Percentiles rank a stretch among this genome's conserved stretches.
Evolutionary conservation across 2,888 invertebrate genomes (phyloP).

Genomic region (Conistra vaccinii): DNA sequence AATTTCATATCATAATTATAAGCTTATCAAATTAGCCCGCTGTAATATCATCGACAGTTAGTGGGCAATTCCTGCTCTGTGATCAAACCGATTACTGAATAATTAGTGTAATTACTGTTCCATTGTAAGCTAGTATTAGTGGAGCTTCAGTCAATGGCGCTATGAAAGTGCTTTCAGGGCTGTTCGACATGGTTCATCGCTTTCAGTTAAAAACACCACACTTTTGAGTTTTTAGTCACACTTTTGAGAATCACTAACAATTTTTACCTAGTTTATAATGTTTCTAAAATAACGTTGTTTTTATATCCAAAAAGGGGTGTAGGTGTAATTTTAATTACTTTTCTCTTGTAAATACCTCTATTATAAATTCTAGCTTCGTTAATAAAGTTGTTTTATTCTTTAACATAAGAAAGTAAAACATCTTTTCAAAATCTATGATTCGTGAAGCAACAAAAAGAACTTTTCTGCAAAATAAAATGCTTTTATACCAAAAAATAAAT

Average conservation of each 20-base stretch:
- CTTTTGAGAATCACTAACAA: neutral
- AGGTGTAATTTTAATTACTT: neutral
- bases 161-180: neutral
- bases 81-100: conserved; percentile 21
- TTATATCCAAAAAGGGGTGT: neutral
- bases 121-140: conserved; percentile 7
- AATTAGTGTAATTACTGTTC: conserved; percentile 19
- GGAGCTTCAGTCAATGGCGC: neutral
- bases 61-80: conserved; percentile 8
- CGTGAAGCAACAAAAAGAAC: neutral
- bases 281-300: neutral
- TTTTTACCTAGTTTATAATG: neutral
- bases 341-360: neutral
- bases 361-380: neutral
- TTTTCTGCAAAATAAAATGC: neutral
- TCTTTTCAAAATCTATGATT: neutral
- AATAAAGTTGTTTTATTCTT: neutral
- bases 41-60: conserved; percentile 27
- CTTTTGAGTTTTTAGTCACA: no score
- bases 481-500: conserved; percentile 24
- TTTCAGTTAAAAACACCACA: neutral
- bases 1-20: conserved; percentile 13
- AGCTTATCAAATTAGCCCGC: conserved; percentile 4
- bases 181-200: neutral
- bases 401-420: neutral